These are phyloP conservation scores for Cyanistes caeruleus DNA, from an alignment of 2,113 vertebrate genomes.

Conservation along the genomic window DNA sequence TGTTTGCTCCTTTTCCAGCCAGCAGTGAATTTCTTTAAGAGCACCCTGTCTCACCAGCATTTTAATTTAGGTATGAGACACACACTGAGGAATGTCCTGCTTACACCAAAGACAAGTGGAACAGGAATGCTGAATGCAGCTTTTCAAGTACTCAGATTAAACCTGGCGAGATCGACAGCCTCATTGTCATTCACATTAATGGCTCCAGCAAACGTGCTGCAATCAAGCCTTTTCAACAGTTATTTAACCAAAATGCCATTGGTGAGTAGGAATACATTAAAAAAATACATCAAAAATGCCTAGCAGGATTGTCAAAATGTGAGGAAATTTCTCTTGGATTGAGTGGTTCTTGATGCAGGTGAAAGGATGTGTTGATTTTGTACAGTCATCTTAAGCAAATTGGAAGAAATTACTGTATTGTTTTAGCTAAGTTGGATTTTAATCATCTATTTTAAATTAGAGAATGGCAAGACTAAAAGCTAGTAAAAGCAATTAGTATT, in stretches of 20 bases:
- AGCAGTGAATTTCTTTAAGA: not conserved
- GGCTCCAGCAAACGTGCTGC: constrained; percentile 64
- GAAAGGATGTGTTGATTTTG: not conserved
- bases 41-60: not conserved
- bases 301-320: not conserved
- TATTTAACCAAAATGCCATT: constrained; percentile 63
- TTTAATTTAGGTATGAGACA: constrained; percentile 43
- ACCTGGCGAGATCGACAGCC: not conserved
- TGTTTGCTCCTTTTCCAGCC: not conserved
- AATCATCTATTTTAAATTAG: not conserved
- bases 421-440: not conserved
- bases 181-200: constrained; percentile 58
- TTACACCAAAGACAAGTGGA: constrained; percentile 32
- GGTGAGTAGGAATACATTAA: constrained; percentile 48
- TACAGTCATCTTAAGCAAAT: not conserved
- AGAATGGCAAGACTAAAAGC: not conserved
- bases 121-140: constrained; percentile 41
- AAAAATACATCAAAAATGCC: not conserved
- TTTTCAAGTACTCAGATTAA: constrained; percentile 49
- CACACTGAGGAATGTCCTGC: constrained; percentile 56
- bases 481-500: not conserved
- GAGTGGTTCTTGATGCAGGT: not conserved
- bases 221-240: constrained; percentile 67
- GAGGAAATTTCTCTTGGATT: not conserved
- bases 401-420: not conserved